These are phyloP conservation scores for Drosophila grimshawi DNA, from an alignment of 1,140 invertebrate species.

Conservation along the genomic window DNA sequence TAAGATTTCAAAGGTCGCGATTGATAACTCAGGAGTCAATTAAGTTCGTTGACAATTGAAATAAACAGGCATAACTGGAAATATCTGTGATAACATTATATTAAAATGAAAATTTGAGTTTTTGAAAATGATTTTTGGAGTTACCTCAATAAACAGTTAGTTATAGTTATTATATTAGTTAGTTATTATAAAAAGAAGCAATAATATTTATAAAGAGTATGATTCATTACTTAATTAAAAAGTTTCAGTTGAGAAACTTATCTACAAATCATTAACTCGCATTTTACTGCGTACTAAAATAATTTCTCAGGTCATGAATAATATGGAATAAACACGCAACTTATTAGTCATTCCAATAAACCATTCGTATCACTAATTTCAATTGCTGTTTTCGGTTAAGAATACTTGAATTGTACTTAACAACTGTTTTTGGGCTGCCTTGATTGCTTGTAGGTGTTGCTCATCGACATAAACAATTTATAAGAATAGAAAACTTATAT, in stretches of 20 bases:
- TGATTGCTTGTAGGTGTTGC: neutral
- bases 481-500: neutral
- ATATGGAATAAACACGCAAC: neutral
- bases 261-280: neutral
- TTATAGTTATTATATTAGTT: no score
- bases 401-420: constrained; percentile 7
- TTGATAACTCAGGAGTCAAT: no score
- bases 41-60: no score
- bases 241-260: neutral
- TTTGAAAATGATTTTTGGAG: no score
- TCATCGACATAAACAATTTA: neutral
- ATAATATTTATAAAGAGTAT: no score
- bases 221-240: no score
- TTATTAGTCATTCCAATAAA: neutral
- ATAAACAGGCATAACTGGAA: no score
- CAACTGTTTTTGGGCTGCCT: neutral
- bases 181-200: no score
- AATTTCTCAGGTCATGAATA: neutral
- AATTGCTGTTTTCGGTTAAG: neutral
- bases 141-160: no score
- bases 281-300: neutral
- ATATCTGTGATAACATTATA: no score
- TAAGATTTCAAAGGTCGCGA: no score
- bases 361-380: neutral
- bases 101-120: no score